Conservation (phyloP, 2,797 vertebrate species). For the Garrulus glandarius region DNA sequence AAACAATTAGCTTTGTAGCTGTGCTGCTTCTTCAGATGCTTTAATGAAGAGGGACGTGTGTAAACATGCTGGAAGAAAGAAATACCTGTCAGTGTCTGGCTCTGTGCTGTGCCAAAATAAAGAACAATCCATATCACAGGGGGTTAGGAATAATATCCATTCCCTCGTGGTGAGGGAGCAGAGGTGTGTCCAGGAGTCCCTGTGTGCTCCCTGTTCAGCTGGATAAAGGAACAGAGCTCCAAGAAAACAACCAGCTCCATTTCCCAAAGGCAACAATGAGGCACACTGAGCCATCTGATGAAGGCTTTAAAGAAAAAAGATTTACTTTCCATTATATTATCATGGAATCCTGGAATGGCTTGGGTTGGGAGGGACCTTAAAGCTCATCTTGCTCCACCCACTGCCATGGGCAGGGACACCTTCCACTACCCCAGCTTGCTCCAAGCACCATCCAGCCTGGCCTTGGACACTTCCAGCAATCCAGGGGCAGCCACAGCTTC, state of each 20-base stretch:
- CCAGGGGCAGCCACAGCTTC: neutral
- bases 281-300: neutral
- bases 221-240: neutral
- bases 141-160: neutral
- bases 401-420: neutral
- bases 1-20: neutral
- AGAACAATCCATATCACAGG: neutral
- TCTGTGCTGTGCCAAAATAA: neutral
- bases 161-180: neutral
- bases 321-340: neutral
- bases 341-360: neutral
- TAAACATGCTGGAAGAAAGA: neutral
- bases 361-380: neutral
- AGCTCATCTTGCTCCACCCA: too few species aligned
- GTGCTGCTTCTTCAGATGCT: neutral
- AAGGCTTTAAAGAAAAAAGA: neutral
- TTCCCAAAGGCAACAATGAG: neutral
- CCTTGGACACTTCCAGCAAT: neutral
- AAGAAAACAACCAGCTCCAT: neutral
- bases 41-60: neutral
- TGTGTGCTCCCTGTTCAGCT: neutral
- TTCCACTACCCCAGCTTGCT: accelerated
- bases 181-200: neutral
- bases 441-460: accelerated
- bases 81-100: neutral